phyloP scores from a whole-genome alignment of 2,113 vertebrate genomes.

The Dipodomys merriami region DNA sequence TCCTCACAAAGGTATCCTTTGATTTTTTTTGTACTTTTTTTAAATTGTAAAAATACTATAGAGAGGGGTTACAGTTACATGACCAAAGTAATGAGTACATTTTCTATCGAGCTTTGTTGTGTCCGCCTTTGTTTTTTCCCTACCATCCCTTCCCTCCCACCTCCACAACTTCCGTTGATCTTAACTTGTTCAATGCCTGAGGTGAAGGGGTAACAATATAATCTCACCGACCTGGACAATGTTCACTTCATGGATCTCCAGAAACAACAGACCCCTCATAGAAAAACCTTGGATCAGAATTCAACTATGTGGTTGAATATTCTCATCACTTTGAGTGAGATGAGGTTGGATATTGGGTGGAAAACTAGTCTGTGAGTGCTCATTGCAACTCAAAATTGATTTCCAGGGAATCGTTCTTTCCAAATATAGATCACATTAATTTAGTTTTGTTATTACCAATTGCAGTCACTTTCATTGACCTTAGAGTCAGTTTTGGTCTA shows the following conservation, averaged over 20 bases:
- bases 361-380: background rate
- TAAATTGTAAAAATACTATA: no score
- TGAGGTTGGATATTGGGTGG: background rate
- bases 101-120: no score
- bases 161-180: no score
- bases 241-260: background rate
- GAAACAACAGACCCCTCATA: background rate
- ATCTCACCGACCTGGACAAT: background rate
- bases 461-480: background rate
- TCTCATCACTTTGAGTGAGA: background rate
- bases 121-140: no score
- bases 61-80: no score
- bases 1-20: background rate
- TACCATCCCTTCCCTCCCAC: no score
- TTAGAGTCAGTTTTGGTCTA: background rate
- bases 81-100: no score
- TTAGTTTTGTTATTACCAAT: background rate
- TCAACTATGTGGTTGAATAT: background rate
- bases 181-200: background rate
- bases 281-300: background rate
- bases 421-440: background rate
- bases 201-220: background rate
- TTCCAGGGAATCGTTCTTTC: background rate
- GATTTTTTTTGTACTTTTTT: background rate
- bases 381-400: background rate